Evolutionary conservation across 2,113 vertebrate species (phyloP), one percentile per base, ranked within the genome.

Genomic region (Centropristis striata): DNA sequence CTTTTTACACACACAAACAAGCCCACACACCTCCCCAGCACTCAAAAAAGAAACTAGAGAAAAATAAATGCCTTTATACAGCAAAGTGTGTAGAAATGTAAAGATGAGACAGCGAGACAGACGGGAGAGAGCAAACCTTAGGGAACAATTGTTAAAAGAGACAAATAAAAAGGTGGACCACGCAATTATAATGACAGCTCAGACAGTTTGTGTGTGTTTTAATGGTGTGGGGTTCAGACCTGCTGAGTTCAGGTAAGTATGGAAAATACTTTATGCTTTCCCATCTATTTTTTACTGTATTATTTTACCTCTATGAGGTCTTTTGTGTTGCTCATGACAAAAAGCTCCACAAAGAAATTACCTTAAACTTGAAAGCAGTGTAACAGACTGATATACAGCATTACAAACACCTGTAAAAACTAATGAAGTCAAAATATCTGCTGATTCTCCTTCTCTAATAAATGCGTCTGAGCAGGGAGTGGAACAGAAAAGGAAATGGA

Each of bases 361-460:
- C 25, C 2, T 9, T 39, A 16, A 68, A 57, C 51, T 50, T 36
- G 4, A 71, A 81, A 50, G 42, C 21, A 50, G 2, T n/a, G 18
- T 69, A 66, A 39, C 25, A 51, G 25, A 16, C n/a, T 28, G 39
- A 37, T 36, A 74, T 69, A 46, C n/a, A 44, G 18, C 23, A 23
- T 25, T 32, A 42, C 13, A 32, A 44, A 25, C 20, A 37, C 37
- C 39, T 64, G 49, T 25, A 64, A 55, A 75, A 80, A 37, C 39
- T 21, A 70, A 81, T 63, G 9, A 78, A 75, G 59, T 28, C 46
- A 69, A 76, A 81, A 75, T 37, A 75, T 75, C 54, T 65, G 54
- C 71, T 63, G 28, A 70, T 36, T 75, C 59, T 63, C 41, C 65
- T 36, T 64, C 70, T 53, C 4, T 57, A 51, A 87, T 84, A 69